These are phyloP conservation scores for Serrognathus titanus DNA, from an alignment of 2,888 invertebrate genomes.

Conservation along the genomic window DNA sequence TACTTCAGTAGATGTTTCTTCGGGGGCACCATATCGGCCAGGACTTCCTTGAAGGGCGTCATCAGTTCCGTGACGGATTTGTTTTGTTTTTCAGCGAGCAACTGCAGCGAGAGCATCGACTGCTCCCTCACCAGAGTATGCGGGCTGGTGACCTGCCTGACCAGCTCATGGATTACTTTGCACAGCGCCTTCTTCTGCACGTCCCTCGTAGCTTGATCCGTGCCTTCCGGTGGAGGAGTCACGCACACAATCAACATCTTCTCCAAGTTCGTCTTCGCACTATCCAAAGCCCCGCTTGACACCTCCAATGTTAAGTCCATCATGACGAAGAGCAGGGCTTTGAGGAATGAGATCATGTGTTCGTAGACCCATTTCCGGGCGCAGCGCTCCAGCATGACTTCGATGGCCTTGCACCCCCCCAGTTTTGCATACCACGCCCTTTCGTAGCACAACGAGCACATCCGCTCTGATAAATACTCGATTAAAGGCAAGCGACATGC, in stretches of 20 bases:
- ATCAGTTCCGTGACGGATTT: constrained; percentile 88
- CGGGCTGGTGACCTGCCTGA: constrained; percentile 90
- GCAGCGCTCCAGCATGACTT: constrained; percentile 85
- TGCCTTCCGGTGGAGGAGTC: constrained; percentile 53
- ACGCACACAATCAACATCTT: constrained; percentile 83
- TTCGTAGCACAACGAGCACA: constrained; percentile 94
- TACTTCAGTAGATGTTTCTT: constrained; percentile 91
- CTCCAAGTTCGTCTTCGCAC: constrained; percentile 89
- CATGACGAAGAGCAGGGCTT: constrained; percentile 87
- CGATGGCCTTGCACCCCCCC: constrained; percentile 91
- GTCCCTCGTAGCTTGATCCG: constrained; percentile 50
- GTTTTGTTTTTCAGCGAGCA: constrained; percentile 81
- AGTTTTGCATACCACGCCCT: constrained; percentile 97
- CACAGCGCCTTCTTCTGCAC: constrained; percentile 80
- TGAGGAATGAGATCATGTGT: constrained; percentile 81
- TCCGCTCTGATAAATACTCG: constrained; percentile 90
- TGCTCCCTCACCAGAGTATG: constrained; percentile 89
- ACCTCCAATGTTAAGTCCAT: constrained; percentile 92
- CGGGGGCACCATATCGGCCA: constrained; percentile 93
- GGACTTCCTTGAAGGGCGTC: constrained; percentile 88
- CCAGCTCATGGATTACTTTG: constrained; percentile 89
- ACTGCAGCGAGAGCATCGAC: constrained; percentile 78
- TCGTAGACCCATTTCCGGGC: constrained; percentile 84
- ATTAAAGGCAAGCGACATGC: constrained; percentile 89
- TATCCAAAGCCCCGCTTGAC: constrained; percentile 95